Evolutionary conservation across 2,113 vertebrate genomes (phyloP).

Genomic region (Psittacus erithacus): DNA sequence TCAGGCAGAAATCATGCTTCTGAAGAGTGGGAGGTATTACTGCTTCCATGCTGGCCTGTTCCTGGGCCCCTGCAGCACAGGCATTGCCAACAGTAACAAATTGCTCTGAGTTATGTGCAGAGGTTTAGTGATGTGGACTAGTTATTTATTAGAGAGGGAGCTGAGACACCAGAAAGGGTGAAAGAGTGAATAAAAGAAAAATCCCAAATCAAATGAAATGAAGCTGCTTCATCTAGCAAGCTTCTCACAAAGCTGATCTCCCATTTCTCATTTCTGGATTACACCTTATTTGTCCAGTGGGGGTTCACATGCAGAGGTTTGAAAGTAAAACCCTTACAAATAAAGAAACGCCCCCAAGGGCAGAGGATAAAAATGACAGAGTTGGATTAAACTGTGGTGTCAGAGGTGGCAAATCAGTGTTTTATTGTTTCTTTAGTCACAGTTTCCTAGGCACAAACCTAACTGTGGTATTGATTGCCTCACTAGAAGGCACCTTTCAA

Average conservation of each 20-base stretch:
- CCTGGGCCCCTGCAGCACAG: constrained; percentile 35
- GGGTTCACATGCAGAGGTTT: background rate
- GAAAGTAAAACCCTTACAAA: background rate
- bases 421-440: constrained; percentile 42
- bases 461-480: background rate
- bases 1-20: constrained; percentile 62
- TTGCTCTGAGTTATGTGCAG: constrained; percentile 55
- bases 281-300: background rate
- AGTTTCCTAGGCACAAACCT: constrained; percentile 22
- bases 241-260: background rate
- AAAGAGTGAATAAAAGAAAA: constrained; percentile 1
- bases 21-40: constrained; percentile 59
- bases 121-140: background rate
- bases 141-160: constrained; percentile 56
- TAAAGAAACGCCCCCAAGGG: background rate
- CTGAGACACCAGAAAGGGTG: constrained; percentile 10
- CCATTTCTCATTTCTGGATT: background rate
- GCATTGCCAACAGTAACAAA: constrained; percentile 70
- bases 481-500: constrained; percentile 16
- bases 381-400: background rate
- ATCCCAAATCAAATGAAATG: background rate
- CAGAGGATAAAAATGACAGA: background rate
- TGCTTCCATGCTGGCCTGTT: constrained; percentile 56
- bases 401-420: constrained; percentile 1
- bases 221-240: background rate